Evolutionary conservation across 2,888 invertebrate genomes (phyloP).

Genomic region (Biston betularia): DNA sequence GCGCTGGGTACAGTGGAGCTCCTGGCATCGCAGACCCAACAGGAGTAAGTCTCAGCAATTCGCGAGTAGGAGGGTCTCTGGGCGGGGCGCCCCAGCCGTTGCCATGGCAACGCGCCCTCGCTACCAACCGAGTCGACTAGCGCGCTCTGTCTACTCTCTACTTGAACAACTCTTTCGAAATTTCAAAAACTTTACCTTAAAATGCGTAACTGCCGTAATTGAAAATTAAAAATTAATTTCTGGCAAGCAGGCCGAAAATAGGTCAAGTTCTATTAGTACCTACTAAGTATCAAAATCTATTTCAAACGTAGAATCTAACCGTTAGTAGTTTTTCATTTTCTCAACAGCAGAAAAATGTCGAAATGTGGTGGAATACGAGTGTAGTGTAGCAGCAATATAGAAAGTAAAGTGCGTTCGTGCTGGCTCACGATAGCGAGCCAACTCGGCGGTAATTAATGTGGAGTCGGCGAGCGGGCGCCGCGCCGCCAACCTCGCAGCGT

Average conservation of each 20-base stretch:
- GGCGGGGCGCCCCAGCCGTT: slow-evolving; percentile 78
- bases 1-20: slow-evolving; percentile 49
- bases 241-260: background rate
- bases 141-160: slow-evolving; percentile 42
- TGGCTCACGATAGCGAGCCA: slow-evolving; percentile 68
- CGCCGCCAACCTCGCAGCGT: slow-evolving; percentile 72
- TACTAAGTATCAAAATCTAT: slow-evolving; percentile 1
- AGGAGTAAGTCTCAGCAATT: slow-evolving; percentile 69
- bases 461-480: slow-evolving; percentile 77
- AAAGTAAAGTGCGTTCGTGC: slow-evolving; percentile 82
- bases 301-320: background rate
- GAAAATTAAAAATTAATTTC: background rate
- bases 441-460: slow-evolving; percentile 83
- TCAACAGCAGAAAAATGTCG: background rate
- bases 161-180: slow-evolving; percentile 43
- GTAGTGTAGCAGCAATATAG: slow-evolving; percentile 73
- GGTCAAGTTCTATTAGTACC: slow-evolving; percentile 21
- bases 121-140: slow-evolving; percentile 50
- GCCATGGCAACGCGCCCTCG: slow-evolving; percentile 74
- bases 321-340: background rate
- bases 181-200: slow-evolving; percentile 22
- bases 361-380: slow-evolving; percentile 55
- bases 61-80: slow-evolving; percentile 63
- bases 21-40: slow-evolving; percentile 63
- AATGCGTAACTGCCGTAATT: slow-evolving; percentile 9